Conservation (phyloP, 2,113 vertebrate species). For the Colistium nudipinnis region DNA sequence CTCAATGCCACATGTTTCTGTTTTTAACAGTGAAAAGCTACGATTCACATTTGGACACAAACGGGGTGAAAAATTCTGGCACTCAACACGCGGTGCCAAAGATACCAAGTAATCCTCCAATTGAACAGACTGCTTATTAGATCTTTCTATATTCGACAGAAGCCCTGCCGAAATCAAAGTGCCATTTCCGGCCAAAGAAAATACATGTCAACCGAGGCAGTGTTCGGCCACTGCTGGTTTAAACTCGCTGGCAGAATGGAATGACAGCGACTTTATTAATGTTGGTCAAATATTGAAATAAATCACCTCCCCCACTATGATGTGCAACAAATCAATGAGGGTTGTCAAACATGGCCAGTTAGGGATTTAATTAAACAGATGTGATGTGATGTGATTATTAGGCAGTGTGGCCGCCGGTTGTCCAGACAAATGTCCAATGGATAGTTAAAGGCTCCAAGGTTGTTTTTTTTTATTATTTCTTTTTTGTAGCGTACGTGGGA, state of each 20-base stretch:
- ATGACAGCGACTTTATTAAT: slow-evolving; percentile 19
- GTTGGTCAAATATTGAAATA: slow-evolving; percentile 13
- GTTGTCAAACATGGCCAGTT: slow-evolving; percentile 38
- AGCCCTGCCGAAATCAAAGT: not conserved
- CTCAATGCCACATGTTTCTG: not conserved
- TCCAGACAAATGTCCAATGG: no score
- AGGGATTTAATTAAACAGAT: slow-evolving; percentile 40
- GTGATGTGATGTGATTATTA: not conserved
- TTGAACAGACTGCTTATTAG: not conserved
- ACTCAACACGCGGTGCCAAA: not conserved
- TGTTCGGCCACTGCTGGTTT: not conserved
- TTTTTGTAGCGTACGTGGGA: no score
- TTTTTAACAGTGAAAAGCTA: not conserved
- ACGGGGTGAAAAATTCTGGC: not conserved
- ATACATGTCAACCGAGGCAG: not conserved
- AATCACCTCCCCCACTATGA: slow-evolving; percentile 6
- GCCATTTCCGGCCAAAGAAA: not conserved
- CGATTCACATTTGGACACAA: not conserved
- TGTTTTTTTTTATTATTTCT: not conserved
- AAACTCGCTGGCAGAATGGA: not conserved
- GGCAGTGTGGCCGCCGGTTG: not conserved
- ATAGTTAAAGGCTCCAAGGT: no score
- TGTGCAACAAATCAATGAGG: slow-evolving; percentile 24
- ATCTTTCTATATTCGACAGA: not conserved
- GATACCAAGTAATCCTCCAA: not conserved